phyloP scores from a whole-genome alignment of 2,797 vertebrate genomes.

The Synanceia verrucosa region DNA sequence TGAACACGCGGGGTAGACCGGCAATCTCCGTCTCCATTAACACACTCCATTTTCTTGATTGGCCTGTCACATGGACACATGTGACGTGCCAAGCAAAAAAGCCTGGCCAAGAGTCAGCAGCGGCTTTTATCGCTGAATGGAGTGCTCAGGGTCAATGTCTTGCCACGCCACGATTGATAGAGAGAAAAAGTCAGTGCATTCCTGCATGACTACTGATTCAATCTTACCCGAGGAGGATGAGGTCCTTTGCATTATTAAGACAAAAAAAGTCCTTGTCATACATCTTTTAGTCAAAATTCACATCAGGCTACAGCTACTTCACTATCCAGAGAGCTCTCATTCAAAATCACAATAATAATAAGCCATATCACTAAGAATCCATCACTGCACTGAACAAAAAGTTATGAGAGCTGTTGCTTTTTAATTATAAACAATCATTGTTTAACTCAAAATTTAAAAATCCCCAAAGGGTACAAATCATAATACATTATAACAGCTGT shows the following conservation, averaged over 20 bases:
- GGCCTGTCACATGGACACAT: conserved; percentile 72
- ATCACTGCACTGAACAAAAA: background rate
- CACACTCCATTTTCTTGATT: conserved; percentile 80
- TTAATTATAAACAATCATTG: background rate
- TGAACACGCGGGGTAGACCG: background rate
- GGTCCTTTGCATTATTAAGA: conserved; percentile 27
- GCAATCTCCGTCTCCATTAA: conserved; percentile 78
- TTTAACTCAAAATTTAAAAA: background rate
- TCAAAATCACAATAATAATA: background rate
- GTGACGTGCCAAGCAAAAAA: conserved; percentile 52
- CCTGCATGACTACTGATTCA: conserved; percentile 50
- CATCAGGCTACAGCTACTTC: background rate
- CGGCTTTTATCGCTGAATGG: conserved; percentile 63
- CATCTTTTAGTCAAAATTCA: conserved; percentile 14
- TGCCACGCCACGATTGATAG: conserved; percentile 49
- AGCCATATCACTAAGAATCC: background rate
- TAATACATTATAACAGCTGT: background rate
- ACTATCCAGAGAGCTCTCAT: background rate
- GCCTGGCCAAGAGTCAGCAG: conserved; percentile 56
- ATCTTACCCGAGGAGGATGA: conserved; percentile 32
- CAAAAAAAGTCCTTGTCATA: background rate
- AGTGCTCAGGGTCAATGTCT: conserved; percentile 61
- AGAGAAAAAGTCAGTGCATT: conserved; percentile 33
- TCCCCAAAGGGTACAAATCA: background rate
- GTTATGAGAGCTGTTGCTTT: background rate